phyloP scores from a whole-genome alignment of 2,797 vertebrate genomes.

The Sternarchorhynchus goeldii region DNA sequence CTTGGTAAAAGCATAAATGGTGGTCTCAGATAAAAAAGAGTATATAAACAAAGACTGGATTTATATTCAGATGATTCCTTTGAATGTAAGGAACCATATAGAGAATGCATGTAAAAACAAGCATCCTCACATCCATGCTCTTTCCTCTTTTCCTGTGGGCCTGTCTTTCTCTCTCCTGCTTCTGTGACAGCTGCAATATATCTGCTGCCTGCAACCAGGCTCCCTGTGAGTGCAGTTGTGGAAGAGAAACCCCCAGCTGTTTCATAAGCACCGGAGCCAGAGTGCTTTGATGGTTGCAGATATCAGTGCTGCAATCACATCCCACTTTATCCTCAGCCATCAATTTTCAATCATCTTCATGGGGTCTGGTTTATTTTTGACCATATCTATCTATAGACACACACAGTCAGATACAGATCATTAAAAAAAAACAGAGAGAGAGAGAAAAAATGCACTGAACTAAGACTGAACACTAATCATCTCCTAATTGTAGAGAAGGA shows the following conservation, averaged over 20 bases:
- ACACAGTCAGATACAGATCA: constrained; percentile 25
- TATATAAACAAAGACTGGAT: constrained; percentile 11
- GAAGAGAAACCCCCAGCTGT: constrained; percentile 23
- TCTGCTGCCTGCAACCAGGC: constrained; percentile 39
- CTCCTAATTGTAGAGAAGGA: constrained; percentile 55
- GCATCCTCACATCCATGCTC: constrained; percentile 48
- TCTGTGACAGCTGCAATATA: constrained; percentile 47
- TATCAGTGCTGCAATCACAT: constrained; percentile 50
- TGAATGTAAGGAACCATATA: constrained; percentile 29
- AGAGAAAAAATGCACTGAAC: neutral
- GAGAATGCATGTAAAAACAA: constrained; percentile 45
- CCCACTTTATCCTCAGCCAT: constrained; percentile 52
- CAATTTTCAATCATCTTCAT: constrained; percentile 57
- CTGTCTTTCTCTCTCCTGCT: constrained; percentile 49
- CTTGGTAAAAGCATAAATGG: constrained; percentile 12
- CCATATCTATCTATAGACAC: constrained; percentile 45
- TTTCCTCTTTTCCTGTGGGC: constrained; percentile 39
- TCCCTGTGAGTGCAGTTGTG: constrained; percentile 32
- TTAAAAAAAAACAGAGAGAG: constrained; percentile 1
- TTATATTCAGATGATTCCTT: constrained; percentile 34
- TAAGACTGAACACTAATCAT: constrained; percentile 7
- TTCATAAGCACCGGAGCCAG: constrained; percentile 22
- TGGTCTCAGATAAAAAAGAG: constrained; percentile 9
- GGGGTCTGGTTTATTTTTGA: constrained; percentile 44
- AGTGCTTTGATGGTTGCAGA: constrained; percentile 43